These are phyloP conservation scores for Euthynnus affinis DNA, from an alignment of 2,797 vertebrate species.

Conservation along the genomic window DNA sequence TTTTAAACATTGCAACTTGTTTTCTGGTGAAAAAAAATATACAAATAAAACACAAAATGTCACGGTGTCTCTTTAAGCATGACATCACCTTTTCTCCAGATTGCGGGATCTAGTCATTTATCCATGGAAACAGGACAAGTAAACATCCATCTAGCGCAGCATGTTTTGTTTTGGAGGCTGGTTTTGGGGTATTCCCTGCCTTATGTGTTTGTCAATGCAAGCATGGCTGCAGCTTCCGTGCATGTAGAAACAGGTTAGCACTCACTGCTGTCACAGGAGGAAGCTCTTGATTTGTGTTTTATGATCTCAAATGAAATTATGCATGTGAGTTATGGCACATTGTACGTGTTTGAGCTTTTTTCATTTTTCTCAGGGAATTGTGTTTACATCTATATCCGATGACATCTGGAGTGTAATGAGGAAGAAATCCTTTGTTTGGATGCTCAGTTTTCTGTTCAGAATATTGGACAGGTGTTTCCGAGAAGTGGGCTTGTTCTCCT, in stretches of 20 bases:
- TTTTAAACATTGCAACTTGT: constrained; percentile 26
- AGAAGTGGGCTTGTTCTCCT: constrained; percentile 41
- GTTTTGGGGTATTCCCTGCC: constrained; percentile 29
- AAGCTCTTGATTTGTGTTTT: constrained; percentile 46
- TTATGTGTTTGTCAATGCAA: constrained; percentile 34
- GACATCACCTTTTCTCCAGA: constrained; percentile 31
- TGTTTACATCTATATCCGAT: constrained; percentile 68
- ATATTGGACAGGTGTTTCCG: constrained; percentile 73
- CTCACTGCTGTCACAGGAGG: constrained; percentile 29
- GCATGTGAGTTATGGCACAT: constrained; percentile 42
- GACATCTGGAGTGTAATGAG: constrained; percentile 67
- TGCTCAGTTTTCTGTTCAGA: constrained; percentile 52
- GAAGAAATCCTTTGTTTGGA: constrained; percentile 59
- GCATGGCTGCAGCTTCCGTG: constrained; percentile 18
- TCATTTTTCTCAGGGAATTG: constrained; percentile 35
- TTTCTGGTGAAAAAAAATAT: constrained; percentile 11
- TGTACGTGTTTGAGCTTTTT: constrained; percentile 57
- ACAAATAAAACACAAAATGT: constrained; percentile 24
- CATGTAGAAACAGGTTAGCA: constrained; percentile 52
- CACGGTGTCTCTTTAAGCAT: constrained; percentile 23
- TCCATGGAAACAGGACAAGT: constrained; percentile 41
- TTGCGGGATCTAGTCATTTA: constrained; percentile 22
- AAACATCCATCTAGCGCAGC: background rate
- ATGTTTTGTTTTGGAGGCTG: constrained; percentile 48
- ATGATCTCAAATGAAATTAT: constrained; percentile 56